Base-by-base conservation (phyloP, 2,888 invertebrate species). In the Ornithoptera alexandrae region DNA sequence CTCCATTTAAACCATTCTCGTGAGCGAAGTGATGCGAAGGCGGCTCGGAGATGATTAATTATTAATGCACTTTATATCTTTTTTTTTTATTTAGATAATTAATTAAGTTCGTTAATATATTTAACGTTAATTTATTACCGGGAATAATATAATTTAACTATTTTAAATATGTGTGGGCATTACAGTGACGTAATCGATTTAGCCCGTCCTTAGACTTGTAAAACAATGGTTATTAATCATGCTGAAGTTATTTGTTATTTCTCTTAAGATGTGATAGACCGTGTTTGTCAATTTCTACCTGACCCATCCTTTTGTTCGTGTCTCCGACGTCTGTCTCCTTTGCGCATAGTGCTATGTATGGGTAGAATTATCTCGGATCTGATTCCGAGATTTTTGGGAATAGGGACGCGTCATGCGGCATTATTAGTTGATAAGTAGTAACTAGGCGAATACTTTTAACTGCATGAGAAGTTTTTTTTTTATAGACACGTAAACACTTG, bases 201-300 rank as follows among this genome's bases (percentile, higher is more conserved):
- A 67, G 58, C 42, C 62, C 60, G 59, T 70, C 62, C 70, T 67
- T 62, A 56, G 66, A 65, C 65, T 70, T 50, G 20, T 63, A 39
- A 63, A 70, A 70, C 70, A 70, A 70, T 67, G 57, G 67, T 56
- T 56, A 67, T 67, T 70, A 70, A 67, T 70, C 64, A 70, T 24
- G 64, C n/a, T 57, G 63, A 24, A 67, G 67, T 67, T 67, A 70
- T 70, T 67, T 67, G 62, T 66, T 70, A 70, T 70, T 70, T 64
- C 67, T 67, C 63, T 63, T 64, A 64, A 69, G 70, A 67, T 75
- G 74, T 71, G 58, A 60, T 68, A 77, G 76, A 75, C 73, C 73
- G 75, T 74, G 76, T 77, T 78, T 79, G 77, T 78, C 76, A 78
- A 77, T 79, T 79, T 79, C 78, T 83, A 84, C 83, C 82, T 83